Percentiles rank a stretch among this genome's conserved stretches.
phyloP scores from a whole-genome alignment of 2,888 invertebrate genomes.

The Acronicta aceris region DNA sequence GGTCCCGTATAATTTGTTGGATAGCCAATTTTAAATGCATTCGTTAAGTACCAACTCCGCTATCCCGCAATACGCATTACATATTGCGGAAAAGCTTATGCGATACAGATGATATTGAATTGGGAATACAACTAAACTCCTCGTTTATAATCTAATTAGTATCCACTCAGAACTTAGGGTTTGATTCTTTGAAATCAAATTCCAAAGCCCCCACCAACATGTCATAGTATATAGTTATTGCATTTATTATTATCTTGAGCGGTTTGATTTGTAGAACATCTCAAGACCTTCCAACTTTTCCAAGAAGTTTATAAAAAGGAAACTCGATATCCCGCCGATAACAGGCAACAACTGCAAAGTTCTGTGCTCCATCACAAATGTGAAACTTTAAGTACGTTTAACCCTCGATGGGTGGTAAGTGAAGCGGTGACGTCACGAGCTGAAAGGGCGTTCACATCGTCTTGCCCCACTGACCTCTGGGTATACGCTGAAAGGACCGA shows the following conservation, averaged over 20 bases:
- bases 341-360: constrained; percentile 30
- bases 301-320: constrained; percentile 29
- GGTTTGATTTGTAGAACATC: constrained; percentile 11
- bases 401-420: constrained; percentile 57
- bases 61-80: constrained; percentile 26
- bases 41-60: constrained; percentile 10
- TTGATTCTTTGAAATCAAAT: constrained; percentile 22
- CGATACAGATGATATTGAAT: constrained; percentile 16
- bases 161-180: constrained; percentile 10
- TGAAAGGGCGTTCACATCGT: constrained; percentile 68
- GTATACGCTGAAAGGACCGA: constrained; percentile 54
- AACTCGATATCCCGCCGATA: constrained; percentile 28
- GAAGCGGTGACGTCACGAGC: constrained; percentile 62
- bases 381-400: constrained; percentile 53
- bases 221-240: too few relatives aligned
- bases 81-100: constrained; percentile 26
- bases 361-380: constrained; percentile 36
- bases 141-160: constrained; percentile 13
- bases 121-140: constrained; percentile 1
- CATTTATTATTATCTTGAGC: constrained; percentile 16
- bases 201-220: constrained; percentile 8
- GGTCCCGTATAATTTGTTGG: constrained; percentile 3
- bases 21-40: constrained; percentile 22
- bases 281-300: constrained; percentile 18
- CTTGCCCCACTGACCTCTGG: constrained; percentile 68